A percentile compares a stretch with the other conserved stretches of the same genome.
Conservation (phyloP, 35 echinoderm and acorn worm species). For the Diadema setosum region DNA sequence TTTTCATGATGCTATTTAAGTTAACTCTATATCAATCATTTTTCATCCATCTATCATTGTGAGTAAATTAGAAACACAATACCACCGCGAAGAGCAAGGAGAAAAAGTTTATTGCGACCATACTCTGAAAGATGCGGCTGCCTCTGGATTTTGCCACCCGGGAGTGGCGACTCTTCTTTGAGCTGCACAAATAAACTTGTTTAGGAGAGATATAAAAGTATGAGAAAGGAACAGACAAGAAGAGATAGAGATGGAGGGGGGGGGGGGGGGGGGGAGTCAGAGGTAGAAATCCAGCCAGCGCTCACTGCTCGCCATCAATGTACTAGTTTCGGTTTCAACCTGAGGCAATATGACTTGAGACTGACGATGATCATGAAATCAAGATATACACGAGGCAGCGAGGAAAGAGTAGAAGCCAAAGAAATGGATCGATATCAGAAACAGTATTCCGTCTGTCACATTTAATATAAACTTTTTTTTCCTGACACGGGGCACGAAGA, state of each 20-base stretch:
- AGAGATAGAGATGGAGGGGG: background rate
- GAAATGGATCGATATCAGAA: constrained; percentile 10
- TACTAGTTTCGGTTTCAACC: background rate
- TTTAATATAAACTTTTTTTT: constrained; percentile 4
- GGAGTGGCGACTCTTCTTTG: no score
- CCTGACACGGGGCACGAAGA: background rate
- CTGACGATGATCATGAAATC: background rate
- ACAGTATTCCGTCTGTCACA: background rate
- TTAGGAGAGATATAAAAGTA: background rate
- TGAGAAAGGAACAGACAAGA: no score
- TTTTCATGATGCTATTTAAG: background rate
- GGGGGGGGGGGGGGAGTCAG: background rate
- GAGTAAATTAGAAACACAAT: background rate
- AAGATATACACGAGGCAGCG: background rate
- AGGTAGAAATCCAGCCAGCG: background rate
- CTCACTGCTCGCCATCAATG: background rate
- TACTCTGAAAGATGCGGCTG: no score
- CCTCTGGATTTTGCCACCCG: no score
- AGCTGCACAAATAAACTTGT: background rate
- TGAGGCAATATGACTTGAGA: background rate
- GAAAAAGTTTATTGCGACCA: background rate
- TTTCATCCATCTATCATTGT: background rate
- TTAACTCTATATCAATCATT: background rate
- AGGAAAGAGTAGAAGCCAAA: background rate
- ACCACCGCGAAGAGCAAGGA: background rate